These are phyloP conservation scores for Chromis chromis DNA, from an alignment of 2,797 vertebrate genomes.

Conservation along the genomic window DNA sequence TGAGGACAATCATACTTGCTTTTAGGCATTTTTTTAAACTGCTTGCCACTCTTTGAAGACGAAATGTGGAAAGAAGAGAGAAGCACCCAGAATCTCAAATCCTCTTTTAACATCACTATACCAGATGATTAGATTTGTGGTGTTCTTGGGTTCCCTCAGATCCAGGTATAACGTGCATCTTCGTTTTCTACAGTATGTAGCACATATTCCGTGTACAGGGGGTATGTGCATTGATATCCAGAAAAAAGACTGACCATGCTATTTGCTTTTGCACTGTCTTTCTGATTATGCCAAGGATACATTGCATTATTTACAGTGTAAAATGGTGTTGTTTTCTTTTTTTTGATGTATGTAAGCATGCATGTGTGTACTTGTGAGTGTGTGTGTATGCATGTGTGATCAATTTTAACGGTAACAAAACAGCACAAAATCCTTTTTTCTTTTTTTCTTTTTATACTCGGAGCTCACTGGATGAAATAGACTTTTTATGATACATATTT, in stretches of 20 bases:
- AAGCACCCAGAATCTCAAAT: constrained; percentile 32
- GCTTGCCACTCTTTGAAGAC: constrained; percentile 35
- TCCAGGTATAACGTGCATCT: constrained; percentile 65
- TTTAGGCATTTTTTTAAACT: constrained; percentile 47
- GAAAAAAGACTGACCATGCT: constrained; percentile 67
- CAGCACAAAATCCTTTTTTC: constrained; percentile 71
- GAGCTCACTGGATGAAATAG: constrained; percentile 51
- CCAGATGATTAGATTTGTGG: constrained; percentile 56
- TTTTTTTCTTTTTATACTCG: constrained; percentile 72
- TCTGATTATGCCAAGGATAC: constrained; percentile 84
- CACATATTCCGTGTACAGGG: constrained; percentile 56
- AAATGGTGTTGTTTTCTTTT: constrained; percentile 60
- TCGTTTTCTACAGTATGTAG: constrained; percentile 61
- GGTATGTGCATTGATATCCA: constrained; percentile 59
- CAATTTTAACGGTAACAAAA: constrained; percentile 75
- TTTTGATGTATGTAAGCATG: constrained; percentile 68
- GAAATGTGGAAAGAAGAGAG: constrained; percentile 33
- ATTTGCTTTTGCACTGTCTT: constrained; percentile 81
- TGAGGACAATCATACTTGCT: constrained; percentile 67
- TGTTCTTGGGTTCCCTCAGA: constrained; percentile 56
- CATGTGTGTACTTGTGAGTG: constrained; percentile 68
- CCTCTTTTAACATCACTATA: constrained; percentile 53
- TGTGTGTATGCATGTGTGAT: constrained; percentile 76
- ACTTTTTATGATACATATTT: constrained; percentile 63
- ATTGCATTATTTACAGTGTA: constrained; percentile 74